Conservation (phyloP, 1,140 invertebrate species). For the Pachyrhynchus sulphureomaculatus region DNA sequence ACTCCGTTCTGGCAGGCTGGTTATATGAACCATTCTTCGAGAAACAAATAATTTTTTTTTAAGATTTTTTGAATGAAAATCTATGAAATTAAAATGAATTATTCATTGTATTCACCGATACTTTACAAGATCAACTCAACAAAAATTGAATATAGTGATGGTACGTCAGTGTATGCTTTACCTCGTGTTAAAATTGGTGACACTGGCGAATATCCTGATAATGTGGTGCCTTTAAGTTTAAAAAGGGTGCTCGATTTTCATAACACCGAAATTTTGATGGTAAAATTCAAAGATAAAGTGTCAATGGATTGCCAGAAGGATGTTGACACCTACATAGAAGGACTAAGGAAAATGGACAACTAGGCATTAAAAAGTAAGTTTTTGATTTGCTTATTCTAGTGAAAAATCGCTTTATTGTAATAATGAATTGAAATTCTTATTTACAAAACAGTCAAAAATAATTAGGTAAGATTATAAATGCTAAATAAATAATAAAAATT, state of each 20-base stretch:
- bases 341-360: slow-evolving; percentile 59
- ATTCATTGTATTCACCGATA: background rate
- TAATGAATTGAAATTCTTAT: too few relatives aligned
- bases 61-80: background rate
- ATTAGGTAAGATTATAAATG: too few relatives aligned
- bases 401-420: too few relatives aligned
- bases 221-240: slow-evolving; percentile 44
- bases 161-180: slow-evolving; percentile 29
- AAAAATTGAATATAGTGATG: slow-evolving; percentile 36
- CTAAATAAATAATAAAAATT: too few relatives aligned
- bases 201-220: slow-evolving; percentile 37
- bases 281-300: slow-evolving; percentile 43
- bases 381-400: too few relatives aligned
- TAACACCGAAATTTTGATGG: slow-evolving; percentile 51
- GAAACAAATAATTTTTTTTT: background rate
- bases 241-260: slow-evolving; percentile 54
- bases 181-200: slow-evolving; percentile 33
- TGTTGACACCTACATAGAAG: slow-evolving; percentile 63
- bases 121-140: background rate
- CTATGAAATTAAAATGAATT: background rate
- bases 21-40: background rate
- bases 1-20: slow-evolving; percentile 6
- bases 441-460: too few relatives aligned
- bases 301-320: slow-evolving; percentile 58
- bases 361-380: slow-evolving; percentile 78